phyloP scores from a whole-genome alignment of 2,113 vertebrate genomes.

The Caranx melampygus region DNA sequence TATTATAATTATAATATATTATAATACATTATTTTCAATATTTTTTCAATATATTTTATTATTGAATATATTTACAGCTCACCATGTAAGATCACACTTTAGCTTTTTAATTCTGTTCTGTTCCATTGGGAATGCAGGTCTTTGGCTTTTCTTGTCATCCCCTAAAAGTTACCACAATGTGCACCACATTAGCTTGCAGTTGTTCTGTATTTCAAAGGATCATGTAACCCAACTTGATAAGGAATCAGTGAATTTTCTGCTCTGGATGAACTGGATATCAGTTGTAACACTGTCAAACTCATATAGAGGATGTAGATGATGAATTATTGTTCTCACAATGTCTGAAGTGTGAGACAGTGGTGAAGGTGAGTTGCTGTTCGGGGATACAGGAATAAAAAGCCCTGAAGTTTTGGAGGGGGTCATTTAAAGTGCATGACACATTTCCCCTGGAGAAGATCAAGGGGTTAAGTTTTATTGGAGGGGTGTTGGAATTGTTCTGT shows the following conservation, averaged over 20 bases:
- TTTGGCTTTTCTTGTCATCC: too few species aligned
- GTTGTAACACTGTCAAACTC: not conserved
- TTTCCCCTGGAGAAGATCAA: slow-evolving; percentile 41
- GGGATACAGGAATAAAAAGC: slow-evolving; percentile 12
- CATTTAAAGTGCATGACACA: slow-evolving; percentile 65
- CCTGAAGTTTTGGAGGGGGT: slow-evolving; percentile 32
- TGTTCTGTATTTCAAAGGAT: slow-evolving; percentile 22
- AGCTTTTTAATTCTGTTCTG: too few species aligned
- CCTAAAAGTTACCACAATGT: too few species aligned
- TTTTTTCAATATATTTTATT: too few species aligned
- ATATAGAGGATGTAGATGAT: slow-evolving; percentile 6
- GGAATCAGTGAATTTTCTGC: slow-evolving; percentile 6
- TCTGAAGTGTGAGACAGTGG: slow-evolving; percentile 3
- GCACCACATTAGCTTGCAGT: not conserved
- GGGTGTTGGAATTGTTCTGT: slow-evolving; percentile 25
- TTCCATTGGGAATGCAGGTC: too few species aligned
- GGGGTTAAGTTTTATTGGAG: slow-evolving; percentile 32
- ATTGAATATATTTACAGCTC: too few species aligned
- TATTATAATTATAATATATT: too few species aligned
- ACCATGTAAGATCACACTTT: too few species aligned
- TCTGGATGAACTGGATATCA: slow-evolving; percentile 11
- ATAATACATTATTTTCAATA: too few species aligned
- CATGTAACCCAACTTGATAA: not conserved
- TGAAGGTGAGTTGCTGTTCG: slow-evolving; percentile 9
- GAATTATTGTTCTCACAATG: slow-evolving; percentile 11